Evolutionary conservation across 1,140 invertebrate genomes (phyloP), one percentile per base, ranked within the genome.

Genomic region (Condylostylus longicornis): DNA sequence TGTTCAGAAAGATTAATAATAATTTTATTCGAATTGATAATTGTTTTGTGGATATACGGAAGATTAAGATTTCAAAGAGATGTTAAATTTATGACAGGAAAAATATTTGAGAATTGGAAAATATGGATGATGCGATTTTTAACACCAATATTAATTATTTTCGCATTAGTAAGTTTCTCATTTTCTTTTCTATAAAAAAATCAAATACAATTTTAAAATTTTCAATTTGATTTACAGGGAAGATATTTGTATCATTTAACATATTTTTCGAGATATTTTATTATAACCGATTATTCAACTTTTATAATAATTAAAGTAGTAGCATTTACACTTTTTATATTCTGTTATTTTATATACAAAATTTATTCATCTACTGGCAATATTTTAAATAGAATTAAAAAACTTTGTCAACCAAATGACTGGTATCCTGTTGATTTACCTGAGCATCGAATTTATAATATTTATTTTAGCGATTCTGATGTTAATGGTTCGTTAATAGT

Each of bases 51-150:
- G 74, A 75, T 76, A 7, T 87, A 86, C 55, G 81, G 81, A 54
- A 67, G 69, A 18, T 64, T 73, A 12, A 70, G 75, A 40, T 77
- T 87, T 36, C 69, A 71, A 30, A 60, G 67, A 32, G 82, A 88
- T 50, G 62, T 88, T 2, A 67, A 84, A 53, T 78, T 81, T 47
- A 89, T 88, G 84, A 70, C 5, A 75, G 79, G 10, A 67, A n/a
- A 72, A 49, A 73, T 74, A 45, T 69, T 87, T 9, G 70, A 55
- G 45, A 58, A 40, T 40, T 40, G 53, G 13, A 58, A 53, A 39
- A 54, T 58, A 15, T 51, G 47, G 33, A 33, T 48, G 6, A 48
- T 58, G 42, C 49, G 55, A 28, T 54, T 58, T 22, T 22, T 44
- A 27, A 53, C 53, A 14, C 55, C 55, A 7, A 38, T 49, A 15